Percentiles rank a stretch among this genome's conserved stretches.
Conservation (phyloP, 1,140 invertebrate genomes). For the Heterodera carotae region DNA sequence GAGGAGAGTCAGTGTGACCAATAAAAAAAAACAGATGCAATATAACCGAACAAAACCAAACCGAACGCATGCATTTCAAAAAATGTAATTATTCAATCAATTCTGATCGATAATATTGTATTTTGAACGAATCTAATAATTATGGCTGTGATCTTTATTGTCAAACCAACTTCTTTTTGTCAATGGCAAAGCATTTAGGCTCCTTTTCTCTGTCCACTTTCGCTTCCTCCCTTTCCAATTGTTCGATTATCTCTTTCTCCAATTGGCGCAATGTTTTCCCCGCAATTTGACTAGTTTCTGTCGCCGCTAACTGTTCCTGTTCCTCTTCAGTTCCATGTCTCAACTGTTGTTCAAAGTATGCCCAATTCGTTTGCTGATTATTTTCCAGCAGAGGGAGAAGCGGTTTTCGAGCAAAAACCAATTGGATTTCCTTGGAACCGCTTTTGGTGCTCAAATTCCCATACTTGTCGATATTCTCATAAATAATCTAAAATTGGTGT, state of each 20-base stretch:
- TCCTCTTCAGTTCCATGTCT: neutral
- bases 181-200: neutral
- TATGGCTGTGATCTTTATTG: too few relatives aligned
- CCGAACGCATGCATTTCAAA: too few relatives aligned
- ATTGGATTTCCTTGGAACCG: constrained; percentile 24
- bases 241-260: neutral
- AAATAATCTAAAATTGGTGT: constrained; percentile 12
- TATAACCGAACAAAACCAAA: too few relatives aligned
- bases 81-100: too few relatives aligned
- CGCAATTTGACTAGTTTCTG: neutral
- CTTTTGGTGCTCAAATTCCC: constrained; percentile 6
- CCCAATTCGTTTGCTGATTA: constrained; percentile 10
- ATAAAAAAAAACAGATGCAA: neutral
- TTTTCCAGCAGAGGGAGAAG: neutral
- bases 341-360: neutral
- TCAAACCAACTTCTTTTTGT: neutral
- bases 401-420: constrained; percentile 42
- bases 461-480: constrained; percentile 25
- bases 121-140: too few relatives aligned
- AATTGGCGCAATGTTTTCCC: neutral
- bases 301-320: neutral
- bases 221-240: neutral
- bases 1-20: neutral
- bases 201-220: neutral
- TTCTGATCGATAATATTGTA: too few relatives aligned